These are phyloP conservation scores for Halictus quadricinctus DNA, from an alignment of 2,888 invertebrate species.

Conservation along the genomic window DNA sequence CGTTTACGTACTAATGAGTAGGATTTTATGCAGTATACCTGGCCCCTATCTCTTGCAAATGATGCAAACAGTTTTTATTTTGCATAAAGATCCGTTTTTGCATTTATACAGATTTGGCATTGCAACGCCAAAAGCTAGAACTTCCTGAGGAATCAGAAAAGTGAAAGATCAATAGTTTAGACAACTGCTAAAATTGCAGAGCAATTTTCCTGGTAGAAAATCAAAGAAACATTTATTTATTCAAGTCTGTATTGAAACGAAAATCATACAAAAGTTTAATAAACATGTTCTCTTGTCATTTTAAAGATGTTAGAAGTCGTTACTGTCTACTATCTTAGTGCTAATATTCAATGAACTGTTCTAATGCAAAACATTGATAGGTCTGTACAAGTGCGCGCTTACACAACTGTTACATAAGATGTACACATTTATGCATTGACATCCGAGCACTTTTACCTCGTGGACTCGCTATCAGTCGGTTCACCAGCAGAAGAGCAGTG, in stretches of 20 bases:
- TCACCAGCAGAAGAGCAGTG: slow-evolving; percentile 58
- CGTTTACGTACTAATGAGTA: neutral
- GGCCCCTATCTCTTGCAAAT: too few species aligned
- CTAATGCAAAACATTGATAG: neutral
- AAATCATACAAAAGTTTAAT: neutral
- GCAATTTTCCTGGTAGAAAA: too few species aligned
- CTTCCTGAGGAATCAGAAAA: too few species aligned
- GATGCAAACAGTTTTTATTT: too few species aligned
- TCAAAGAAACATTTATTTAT: neutral
- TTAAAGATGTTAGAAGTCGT: neutral
- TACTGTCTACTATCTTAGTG: neutral
- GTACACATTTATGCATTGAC: neutral
- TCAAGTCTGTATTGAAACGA: neutral
- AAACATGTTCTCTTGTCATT: neutral
- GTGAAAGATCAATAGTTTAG: too few species aligned
- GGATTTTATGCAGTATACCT: too few species aligned
- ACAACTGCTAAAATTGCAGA: too few species aligned
- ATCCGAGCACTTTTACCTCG: neutral
- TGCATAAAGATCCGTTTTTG: too few species aligned
- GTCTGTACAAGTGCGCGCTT: neutral
- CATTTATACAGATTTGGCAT: too few species aligned
- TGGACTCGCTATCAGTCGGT: slow-evolving; percentile 63
- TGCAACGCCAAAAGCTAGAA: too few species aligned
- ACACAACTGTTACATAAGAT: neutral
- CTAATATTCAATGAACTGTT: neutral